phyloP scores from a whole-genome alignment of 2,113 vertebrate species.

The Otolemur garnettii region DNA sequence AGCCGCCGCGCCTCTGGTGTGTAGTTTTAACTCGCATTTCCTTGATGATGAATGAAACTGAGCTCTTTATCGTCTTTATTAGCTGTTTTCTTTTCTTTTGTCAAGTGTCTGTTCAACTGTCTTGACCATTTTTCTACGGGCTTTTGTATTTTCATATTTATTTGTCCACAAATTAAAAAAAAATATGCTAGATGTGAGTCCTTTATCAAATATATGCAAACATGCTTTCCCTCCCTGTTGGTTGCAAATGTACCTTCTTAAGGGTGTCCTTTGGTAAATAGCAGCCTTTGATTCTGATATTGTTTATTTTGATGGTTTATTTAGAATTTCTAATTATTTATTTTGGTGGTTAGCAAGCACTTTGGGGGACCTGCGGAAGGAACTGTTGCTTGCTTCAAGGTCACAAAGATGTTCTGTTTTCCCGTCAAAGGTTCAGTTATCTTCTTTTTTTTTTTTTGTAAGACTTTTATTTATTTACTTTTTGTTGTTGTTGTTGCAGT shows the following conservation, averaged over 20 bases:
- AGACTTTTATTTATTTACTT: too few relatives aligned
- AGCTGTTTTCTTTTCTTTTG: not conserved
- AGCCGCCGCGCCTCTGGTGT: too few relatives aligned
- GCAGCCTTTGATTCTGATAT: not conserved
- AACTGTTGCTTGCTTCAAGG: not conserved
- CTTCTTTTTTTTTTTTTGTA: too few relatives aligned
- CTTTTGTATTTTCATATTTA: not conserved
- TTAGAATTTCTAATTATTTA: not conserved
- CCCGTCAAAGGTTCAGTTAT: not conserved
- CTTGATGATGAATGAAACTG: not conserved
- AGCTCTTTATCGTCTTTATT: not conserved
- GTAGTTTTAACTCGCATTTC: not conserved
- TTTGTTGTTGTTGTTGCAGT: too few relatives aligned
- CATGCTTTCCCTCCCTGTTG: not conserved
- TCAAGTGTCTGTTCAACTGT: not conserved
- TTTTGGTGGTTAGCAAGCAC: too few relatives aligned
- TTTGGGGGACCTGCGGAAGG: not conserved
- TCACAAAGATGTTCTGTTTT: not conserved
- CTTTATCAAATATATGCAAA: not conserved
- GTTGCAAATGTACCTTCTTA: not conserved
- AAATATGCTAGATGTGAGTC: not conserved
- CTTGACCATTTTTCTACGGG: not conserved
- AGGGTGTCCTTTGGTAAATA: not conserved
- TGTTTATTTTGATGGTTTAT: not conserved
- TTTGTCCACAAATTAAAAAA: too few relatives aligned